Percentiles rank a stretch among this genome's conserved stretches.
These are phyloP conservation scores for Sebastes goodei DNA, from an alignment of 2,797 vertebrate species.

Conservation along the genomic window DNA sequence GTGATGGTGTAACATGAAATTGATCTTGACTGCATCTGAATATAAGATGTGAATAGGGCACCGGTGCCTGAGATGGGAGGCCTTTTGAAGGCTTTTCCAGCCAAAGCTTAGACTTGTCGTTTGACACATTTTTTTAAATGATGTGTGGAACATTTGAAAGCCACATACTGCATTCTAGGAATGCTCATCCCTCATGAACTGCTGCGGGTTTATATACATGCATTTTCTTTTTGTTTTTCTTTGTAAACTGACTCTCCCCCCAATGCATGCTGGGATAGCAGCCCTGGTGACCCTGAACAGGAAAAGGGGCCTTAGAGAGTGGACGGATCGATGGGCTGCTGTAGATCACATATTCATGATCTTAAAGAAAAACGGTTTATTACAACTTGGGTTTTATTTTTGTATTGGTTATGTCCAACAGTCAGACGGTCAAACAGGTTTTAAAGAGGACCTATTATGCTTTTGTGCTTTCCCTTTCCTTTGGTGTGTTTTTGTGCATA, in stretches of 20 bases:
- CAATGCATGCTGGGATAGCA: background rate
- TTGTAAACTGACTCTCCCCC: background rate
- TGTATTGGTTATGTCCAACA: background rate
- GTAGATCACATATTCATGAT: background rate
- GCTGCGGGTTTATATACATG: background rate
- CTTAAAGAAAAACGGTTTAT: background rate
- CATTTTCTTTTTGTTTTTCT: background rate
- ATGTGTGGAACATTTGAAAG: slow-evolving; percentile 36
- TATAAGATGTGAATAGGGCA: background rate
- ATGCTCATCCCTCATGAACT: slow-evolving; percentile 43
- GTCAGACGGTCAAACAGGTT: background rate
- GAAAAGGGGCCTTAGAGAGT: background rate
- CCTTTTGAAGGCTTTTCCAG: slow-evolving; percentile 19
- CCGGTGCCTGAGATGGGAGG: background rate
- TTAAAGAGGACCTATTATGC: background rate
- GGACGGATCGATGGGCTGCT: background rate
- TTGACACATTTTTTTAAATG: slow-evolving; percentile 19
- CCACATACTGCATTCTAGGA: slow-evolving; percentile 67
- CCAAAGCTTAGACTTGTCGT: background rate
- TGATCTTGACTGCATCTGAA: background rate
- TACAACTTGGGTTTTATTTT: background rate
- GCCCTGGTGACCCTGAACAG: background rate
- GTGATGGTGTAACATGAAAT: slow-evolving; percentile 12
- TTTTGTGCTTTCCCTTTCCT: no score
- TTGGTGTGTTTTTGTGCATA: no score